Base-by-base conservation (phyloP, 2,888 invertebrate genomes). In the Gymnosoma rotundatum region DNA sequence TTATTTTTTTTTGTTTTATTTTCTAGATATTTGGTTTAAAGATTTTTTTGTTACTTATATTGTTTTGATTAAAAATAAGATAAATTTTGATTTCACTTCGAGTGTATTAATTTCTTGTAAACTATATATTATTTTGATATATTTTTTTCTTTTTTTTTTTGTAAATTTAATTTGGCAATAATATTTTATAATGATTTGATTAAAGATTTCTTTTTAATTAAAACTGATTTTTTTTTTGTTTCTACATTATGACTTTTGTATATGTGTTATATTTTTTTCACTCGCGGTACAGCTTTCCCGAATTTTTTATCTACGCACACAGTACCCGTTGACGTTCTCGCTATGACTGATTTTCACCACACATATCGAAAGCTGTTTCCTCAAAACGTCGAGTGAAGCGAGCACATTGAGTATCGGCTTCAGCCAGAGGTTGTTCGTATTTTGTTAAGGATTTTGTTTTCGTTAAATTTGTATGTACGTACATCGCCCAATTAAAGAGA, bases 251-350 rank as follows among this genome's bases (percentile, higher is more conserved):
- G 56, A 80, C 20, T 78, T 70, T 78, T 78, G 69, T 78, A 78
- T 69, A 69, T 69, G 69, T 78, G 69, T 78, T 58, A 36, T 64
- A 48, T 48, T 12, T 63, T 76, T 74, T 86, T 72, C 78, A 83
- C 83, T 85, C 79, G 79, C 79, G 83, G 72, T 85, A 82, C 85
- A 83, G 79, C 72, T 79, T 76, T 58, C 72, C 79, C 78, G 83
- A 70, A 52, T 74, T 60, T 75, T 85, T 82, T 76, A 73, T 78
- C 64, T 78, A 89, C 91, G 89, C 90, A 89, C 89, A 91, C 91
- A 92, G 89, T 90, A 91, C 91, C 92, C 92, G 91, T 91, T 92
- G 92, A 92, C 92, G 92, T 91, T 92, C 92, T 92, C 92, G 92
- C 90, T 92, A 90, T 89, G 90, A 92, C 92, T 92, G 91, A 92